These are phyloP conservation scores for Onychorhynchus coronatus DNA, from an alignment of 2,113 vertebrate genomes.

Conservation along the genomic window DNA sequence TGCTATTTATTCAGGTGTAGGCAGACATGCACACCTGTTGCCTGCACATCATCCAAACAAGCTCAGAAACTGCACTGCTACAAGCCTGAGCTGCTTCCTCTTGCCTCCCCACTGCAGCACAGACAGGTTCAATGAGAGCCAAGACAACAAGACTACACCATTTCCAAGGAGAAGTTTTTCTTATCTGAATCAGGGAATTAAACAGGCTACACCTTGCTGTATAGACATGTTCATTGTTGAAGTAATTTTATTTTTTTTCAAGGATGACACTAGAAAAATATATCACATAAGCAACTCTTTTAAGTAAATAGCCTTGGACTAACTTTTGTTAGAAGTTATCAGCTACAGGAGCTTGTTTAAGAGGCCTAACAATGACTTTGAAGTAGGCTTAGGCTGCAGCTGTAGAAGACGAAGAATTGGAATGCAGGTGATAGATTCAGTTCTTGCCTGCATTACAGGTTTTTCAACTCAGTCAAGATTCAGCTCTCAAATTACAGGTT, in stretches of 20 bases:
- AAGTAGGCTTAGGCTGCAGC: not conserved
- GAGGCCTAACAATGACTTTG: not conserved
- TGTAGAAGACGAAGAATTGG: not conserved
- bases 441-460: not conserved
- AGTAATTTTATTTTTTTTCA: not conserved
- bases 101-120: not conserved
- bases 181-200: not conserved
- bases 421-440: not conserved
- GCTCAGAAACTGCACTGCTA: not conserved
- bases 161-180: not conserved
- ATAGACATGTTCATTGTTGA: not conserved
- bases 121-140: accelerated
- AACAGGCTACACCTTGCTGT: not conserved
- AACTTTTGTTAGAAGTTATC: not conserved
- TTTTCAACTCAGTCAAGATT: not conserved
- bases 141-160: not conserved
- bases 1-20: not conserved
- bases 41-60: not conserved
- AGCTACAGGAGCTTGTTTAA: not conserved
- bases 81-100: not conserved
- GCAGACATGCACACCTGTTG: not conserved
- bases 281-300: not conserved
- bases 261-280: not conserved
- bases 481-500: not conserved
- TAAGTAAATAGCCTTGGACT: not conserved